These are phyloP conservation scores for Alsophila aescularia DNA, from an alignment of 2,888 invertebrate genomes.

Conservation along the genomic window DNA sequence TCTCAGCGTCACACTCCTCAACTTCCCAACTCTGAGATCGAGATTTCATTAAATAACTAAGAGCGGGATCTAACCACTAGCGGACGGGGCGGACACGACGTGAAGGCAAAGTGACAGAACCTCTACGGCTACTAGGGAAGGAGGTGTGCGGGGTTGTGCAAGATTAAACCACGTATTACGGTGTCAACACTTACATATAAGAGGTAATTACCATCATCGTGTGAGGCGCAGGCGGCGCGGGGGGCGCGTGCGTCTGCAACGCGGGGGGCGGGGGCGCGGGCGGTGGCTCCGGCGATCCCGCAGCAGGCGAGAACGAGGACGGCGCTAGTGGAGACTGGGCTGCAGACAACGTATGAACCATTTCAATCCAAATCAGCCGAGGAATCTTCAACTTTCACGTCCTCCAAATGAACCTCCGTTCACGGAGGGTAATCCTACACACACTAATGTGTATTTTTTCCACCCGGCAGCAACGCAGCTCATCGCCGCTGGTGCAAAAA, in stretches of 20 bases:
- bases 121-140: conserved; percentile 54
- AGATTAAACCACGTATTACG: conserved; percentile 81
- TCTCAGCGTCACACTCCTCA: conserved; percentile 83
- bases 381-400: background rate
- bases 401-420: background rate
- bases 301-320: conserved; percentile 82
- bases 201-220: conserved; percentile 85
- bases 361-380: conserved; percentile 5
- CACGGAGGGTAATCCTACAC: background rate
- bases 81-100: conserved; percentile 42
- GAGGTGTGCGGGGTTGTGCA: conserved; percentile 76
- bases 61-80: conserved; percentile 51
- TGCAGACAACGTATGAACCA: conserved; percentile 42
- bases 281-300: conserved; percentile 85
- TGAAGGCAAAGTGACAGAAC: conserved; percentile 34
- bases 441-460: background rate
- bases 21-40: conserved; percentile 83
- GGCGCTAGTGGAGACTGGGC: conserved; percentile 86
- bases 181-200: conserved; percentile 85
- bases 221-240: conserved; percentile 75
- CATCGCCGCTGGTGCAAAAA: conserved; percentile 5
- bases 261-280: conserved; percentile 84
- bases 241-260: conserved; percentile 69
- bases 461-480: conserved; percentile 4
- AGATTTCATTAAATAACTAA: conserved; percentile 70